Conservation (phyloP, 23 tunicate species). For the Corella eumyota region DNA sequence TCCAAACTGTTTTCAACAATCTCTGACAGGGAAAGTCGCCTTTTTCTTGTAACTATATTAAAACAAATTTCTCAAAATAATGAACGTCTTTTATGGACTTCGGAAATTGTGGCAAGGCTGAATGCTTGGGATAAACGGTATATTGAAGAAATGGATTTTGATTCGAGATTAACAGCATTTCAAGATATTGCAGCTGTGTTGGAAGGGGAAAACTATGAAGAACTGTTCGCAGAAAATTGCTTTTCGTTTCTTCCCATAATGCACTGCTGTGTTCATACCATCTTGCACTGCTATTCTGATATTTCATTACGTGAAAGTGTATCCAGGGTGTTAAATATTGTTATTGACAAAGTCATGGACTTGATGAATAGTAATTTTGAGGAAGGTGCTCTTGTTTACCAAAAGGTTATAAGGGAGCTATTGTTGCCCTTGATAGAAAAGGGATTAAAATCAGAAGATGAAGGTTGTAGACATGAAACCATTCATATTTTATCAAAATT, state of each 20-base stretch:
- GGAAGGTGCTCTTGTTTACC: slow-evolving; percentile 5
- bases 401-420: slow-evolving; percentile 29
- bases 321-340: slow-evolving; percentile 27
- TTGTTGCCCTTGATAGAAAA: slow-evolving; percentile 28
- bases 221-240: slow-evolving; percentile 36
- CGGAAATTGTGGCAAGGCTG: slow-evolving; percentile 24
- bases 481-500: slow-evolving; percentile 36
- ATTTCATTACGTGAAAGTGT: slow-evolving; percentile 55
- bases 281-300: slow-evolving; percentile 29
- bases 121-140: slow-evolving; percentile 63
- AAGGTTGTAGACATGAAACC: slow-evolving; percentile 46
- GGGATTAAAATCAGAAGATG: slow-evolving; percentile 38
- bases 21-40: slow-evolving; percentile 26
- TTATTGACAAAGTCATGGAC: slow-evolving; percentile 13
- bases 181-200: slow-evolving; percentile 19
- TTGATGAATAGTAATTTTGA: slow-evolving; percentile 3
- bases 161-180: slow-evolving; percentile 43
- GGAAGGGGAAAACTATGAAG: slow-evolving; percentile 7
- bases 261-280: slow-evolving; percentile 43
- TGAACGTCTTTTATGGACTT: slow-evolving; percentile 30
- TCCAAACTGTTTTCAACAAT: slow-evolving; percentile 44
- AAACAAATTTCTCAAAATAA: slow-evolving; percentile 18
- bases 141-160: slow-evolving; percentile 64
- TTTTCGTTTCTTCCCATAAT: slow-evolving; percentile 31
- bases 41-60: slow-evolving; percentile 33